These are phyloP conservation scores for Eilema griseolum DNA, from an alignment of 2,888 invertebrate genomes.

Conservation along the genomic window DNA sequence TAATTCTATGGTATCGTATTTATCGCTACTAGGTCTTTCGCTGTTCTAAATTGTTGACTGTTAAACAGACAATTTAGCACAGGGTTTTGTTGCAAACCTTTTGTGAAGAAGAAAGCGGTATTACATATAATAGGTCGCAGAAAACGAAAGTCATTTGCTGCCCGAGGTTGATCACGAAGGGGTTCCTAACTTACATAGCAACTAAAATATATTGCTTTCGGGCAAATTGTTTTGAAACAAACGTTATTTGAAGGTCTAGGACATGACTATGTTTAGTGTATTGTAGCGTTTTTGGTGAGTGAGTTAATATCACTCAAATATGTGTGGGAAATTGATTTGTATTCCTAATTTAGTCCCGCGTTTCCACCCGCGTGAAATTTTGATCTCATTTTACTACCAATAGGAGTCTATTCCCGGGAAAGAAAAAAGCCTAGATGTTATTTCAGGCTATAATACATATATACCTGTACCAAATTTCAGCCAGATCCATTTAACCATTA, in stretches of 20 bases:
- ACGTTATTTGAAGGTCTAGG: slow-evolving; percentile 24
- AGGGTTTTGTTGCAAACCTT: slow-evolving; percentile 48
- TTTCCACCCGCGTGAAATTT: no score
- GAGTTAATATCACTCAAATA: neutral
- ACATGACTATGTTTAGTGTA: slow-evolving; percentile 21
- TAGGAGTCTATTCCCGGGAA: no score
- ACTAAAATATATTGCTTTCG: slow-evolving; percentile 35
- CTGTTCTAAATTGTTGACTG: slow-evolving; percentile 28
- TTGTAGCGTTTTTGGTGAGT: neutral
- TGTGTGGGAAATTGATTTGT: no score
- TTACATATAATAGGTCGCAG: slow-evolving; percentile 56
- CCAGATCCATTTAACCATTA: no score
- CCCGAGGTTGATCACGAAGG: slow-evolving; percentile 56
- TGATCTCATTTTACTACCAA: no score
- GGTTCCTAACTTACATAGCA: slow-evolving; percentile 44
- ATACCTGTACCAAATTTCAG: no score
- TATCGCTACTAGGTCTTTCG: slow-evolving; percentile 1
- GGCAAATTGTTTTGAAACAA: slow-evolving; percentile 29
- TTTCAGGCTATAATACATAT: no score
- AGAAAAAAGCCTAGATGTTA: no score
- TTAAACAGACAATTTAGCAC: slow-evolving; percentile 43
- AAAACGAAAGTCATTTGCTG: slow-evolving; percentile 65
- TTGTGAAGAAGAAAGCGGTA: slow-evolving; percentile 48
- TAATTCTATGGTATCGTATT: slow-evolving; percentile 1
- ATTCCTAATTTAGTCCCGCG: no score